Percentiles rank a stretch among this genome's conserved stretches.
These are phyloP conservation scores for Python bivittatus DNA, from an alignment of 2,113 vertebrate species.

Conservation along the genomic window DNA sequence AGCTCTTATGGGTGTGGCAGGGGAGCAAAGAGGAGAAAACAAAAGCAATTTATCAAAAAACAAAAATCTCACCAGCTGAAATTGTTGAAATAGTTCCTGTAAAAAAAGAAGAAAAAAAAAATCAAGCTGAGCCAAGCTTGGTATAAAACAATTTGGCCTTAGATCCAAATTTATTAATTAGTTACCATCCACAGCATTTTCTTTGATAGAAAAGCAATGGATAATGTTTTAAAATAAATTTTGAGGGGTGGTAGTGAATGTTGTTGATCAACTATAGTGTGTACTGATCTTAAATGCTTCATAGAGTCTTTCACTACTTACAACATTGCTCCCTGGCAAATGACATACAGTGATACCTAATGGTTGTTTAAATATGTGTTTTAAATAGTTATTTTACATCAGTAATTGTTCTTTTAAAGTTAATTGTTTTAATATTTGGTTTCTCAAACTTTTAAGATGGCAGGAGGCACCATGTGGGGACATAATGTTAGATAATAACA, in stretches of 20 bases:
- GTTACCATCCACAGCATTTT: not conserved
- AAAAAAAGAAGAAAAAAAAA: not conserved
- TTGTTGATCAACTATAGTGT: not conserved
- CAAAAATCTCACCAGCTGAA: conserved; percentile 6
- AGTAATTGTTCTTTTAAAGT: not conserved
- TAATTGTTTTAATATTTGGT: not conserved
- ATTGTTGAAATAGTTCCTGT: too few species aligned
- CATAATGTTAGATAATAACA: not conserved
- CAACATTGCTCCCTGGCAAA: not conserved
- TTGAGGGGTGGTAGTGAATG: not conserved
- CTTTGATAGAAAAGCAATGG: not conserved
- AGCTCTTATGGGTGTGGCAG: conserved; percentile 58
- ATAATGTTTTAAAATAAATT: not conserved
- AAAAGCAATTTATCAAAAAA: conserved; percentile 53
- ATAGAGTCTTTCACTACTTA: conserved; percentile 26
- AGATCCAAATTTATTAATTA: conserved; percentile 21
- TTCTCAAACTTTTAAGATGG: not conserved
- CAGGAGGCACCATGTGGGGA: not conserved
- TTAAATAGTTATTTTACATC: not conserved
- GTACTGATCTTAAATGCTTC: conserved; percentile 13
- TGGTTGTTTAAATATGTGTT: not conserved
- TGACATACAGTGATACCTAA: not conserved
- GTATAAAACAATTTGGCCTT: not conserved
- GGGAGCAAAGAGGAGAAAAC: conserved; percentile 44
- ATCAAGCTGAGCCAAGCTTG: not conserved